phyloP scores from a whole-genome alignment of 2,113 vertebrate species.

The Cygnus atratus region DNA sequence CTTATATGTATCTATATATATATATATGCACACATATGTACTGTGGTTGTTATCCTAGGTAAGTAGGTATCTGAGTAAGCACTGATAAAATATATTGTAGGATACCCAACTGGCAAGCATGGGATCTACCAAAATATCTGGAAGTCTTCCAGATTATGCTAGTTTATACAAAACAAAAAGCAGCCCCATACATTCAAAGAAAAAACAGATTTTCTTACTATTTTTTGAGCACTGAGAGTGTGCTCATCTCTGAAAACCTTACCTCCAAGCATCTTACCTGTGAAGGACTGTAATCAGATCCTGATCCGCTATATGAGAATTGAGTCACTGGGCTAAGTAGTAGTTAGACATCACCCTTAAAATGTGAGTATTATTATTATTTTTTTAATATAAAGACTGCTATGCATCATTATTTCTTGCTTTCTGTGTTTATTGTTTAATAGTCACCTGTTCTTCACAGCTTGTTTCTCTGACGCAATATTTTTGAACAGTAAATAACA shows the following conservation, averaged over 20 bases:
- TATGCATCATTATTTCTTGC: neutral
- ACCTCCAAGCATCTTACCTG: neutral
- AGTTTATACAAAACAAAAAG: neutral
- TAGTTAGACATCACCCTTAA: neutral
- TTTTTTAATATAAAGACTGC: neutral
- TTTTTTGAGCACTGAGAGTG: neutral
- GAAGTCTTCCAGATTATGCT: neutral
- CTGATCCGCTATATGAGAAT: neutral
- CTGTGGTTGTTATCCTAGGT: neutral
- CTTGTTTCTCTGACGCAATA: neutral
- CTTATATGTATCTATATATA: neutral
- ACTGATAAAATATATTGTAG: neutral
- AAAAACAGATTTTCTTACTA: neutral
- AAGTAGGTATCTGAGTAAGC: neutral
- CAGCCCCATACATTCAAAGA: neutral
- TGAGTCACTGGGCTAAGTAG: neutral
- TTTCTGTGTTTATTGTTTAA: neutral
- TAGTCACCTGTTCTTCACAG: neutral
- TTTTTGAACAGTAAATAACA: neutral
- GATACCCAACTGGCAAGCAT: neutral
- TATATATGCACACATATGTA: neutral
- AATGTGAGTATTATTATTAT: neutral
- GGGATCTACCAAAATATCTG: neutral
- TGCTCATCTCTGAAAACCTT: neutral
- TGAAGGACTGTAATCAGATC: neutral